Base-by-base conservation (phyloP, 2,113 vertebrate species). In the Genyomyrus donnyi region DNA sequence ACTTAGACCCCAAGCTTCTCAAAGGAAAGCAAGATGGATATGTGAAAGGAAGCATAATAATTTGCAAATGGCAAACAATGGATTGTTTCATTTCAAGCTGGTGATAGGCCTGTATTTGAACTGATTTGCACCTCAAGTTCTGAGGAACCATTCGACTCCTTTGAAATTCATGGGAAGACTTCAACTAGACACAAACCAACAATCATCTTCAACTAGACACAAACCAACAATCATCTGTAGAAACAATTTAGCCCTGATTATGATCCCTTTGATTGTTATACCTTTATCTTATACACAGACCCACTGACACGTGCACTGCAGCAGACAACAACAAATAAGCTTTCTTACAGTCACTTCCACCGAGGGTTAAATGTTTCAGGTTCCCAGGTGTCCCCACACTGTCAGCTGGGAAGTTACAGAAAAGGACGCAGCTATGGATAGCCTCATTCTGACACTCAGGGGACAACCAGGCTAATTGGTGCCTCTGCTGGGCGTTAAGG, bases 361-460 rank as follows among this genome's bases (percentile, higher is more conserved):
- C 10, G 70, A 24, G 49, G 88, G 31, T 48, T 70, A 89, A 39
- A 66, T 27, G 42, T n/a, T 48, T 42, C 8, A 8, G 62, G 62
- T 66, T 70, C 70, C 49, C 88, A 89, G 88, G 88, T 21, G 49
- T 48, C 46, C 21, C 46, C 27, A 50, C 62, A 77, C 88, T 35
- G 42, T 49, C 88, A 89, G 48, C 46, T n/a, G 70, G 24, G 89
- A 85, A 80, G 24, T 80, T 85, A 49, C 52, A 58, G 35, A 89
- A 89, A 89, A 89, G 77, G 80, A 85, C 52, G 35, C n/a, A 17
- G 49, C 89, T 89, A 89, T 89, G 89, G 89, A 85, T 89, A 89
- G 77, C 80, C 89, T 85, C 52, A 45, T 39, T 31, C n/a, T 9
- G 24, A 27, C 52, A 10, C 89, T 56, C 89, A 39, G 80, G 89